These are phyloP conservation scores for Cassiopea andromeda DNA, from an alignment of 30 jellyfish, hydroid and myxozoan species.

Conservation along the genomic window DNA sequence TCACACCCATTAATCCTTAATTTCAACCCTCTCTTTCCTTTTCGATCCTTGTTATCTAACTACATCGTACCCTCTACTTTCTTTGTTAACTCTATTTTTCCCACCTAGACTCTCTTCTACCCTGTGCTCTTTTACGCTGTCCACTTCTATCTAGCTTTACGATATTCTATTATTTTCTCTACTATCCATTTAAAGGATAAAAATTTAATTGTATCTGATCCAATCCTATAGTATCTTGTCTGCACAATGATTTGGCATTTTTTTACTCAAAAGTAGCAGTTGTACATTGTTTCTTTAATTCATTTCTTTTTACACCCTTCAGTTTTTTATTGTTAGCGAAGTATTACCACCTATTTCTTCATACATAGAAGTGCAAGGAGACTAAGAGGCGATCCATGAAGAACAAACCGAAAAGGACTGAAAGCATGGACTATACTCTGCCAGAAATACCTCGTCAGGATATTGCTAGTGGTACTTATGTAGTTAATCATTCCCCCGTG, in stretches of 20 bases:
- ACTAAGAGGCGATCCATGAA: not conserved
- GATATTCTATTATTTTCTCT: no score
- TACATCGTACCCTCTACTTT: not conserved
- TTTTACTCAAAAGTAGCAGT: not conserved
- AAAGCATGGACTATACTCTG: not conserved
- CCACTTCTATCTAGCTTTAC: not conserved
- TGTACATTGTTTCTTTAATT: no score
- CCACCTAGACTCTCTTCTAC: not conserved
- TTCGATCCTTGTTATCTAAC: not conserved
- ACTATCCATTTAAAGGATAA: no score
- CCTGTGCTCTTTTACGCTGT: not conserved
- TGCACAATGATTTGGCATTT: not conserved
- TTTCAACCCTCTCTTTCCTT: not conserved
- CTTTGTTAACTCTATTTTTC: not conserved
- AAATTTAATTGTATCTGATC: not conserved
- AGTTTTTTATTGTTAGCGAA: no score
- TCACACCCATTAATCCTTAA: no score
- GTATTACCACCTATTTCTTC: not conserved
- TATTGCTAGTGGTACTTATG: not conserved
- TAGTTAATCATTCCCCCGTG: not conserved
- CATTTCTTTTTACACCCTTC: no score
- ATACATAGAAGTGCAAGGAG: not conserved
- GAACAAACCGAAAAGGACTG: not conserved
- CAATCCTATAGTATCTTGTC: not conserved
- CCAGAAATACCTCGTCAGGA: not conserved